Conservation (phyloP, 2,797 vertebrate genomes). For the Brachyalestes nurse region DNA sequence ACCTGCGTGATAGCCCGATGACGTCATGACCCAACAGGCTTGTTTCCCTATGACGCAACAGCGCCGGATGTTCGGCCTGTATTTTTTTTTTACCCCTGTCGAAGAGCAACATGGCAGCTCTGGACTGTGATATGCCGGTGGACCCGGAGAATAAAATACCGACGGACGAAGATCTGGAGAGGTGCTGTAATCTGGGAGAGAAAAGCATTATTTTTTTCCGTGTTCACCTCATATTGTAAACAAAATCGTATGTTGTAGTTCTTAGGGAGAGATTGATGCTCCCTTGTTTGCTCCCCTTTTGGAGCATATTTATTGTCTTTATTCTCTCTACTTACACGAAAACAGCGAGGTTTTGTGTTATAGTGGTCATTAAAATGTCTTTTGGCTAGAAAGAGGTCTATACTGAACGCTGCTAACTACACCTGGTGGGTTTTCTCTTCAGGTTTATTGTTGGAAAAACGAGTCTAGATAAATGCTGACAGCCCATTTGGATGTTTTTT, state of each 20-base stretch:
- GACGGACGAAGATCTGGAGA: constrained; percentile 74
- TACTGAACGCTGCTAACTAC: neutral
- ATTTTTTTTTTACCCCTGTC: constrained; percentile 42
- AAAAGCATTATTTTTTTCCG: no score
- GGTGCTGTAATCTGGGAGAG: constrained; percentile 62
- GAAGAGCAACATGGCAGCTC: constrained; percentile 88
- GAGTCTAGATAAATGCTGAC: neutral
- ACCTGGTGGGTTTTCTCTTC: neutral
- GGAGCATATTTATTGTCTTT: no score
- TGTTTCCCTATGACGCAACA: neutral
- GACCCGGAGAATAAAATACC: constrained; percentile 72
- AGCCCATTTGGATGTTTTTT: neutral
- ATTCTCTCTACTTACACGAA: no score
- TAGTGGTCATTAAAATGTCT: neutral
- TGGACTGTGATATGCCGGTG: constrained; percentile 91
- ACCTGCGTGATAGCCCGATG: neutral
- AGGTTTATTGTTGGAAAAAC: neutral
- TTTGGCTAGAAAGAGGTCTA: neutral
- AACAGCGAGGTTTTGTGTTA: neutral
- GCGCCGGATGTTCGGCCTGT: neutral
- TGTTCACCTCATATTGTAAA: no score
- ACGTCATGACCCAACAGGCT: neutral
- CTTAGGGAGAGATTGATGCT: neutral
- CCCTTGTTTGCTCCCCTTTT: neutral
- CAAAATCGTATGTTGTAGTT: neutral